Conservation (phyloP, 2,888 invertebrate genomes). For the Perdita meconis region DNA sequence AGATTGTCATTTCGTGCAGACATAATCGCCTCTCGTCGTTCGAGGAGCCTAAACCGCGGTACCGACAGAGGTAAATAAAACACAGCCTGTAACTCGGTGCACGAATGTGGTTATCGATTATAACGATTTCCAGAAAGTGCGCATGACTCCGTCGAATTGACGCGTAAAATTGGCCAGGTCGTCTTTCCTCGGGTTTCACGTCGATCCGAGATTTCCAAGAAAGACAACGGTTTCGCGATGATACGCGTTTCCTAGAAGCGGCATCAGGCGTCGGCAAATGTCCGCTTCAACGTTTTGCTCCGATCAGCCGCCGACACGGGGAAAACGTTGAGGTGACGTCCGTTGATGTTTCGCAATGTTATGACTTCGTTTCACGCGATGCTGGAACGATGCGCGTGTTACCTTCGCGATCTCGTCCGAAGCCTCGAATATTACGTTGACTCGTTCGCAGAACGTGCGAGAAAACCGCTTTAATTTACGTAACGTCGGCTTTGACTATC, state of each 20-base stretch:
- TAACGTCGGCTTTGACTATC: not conserved
- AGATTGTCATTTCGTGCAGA: too few relatives aligned
- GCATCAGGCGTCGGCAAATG: not conserved
- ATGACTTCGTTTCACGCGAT: not conserved
- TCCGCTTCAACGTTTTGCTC: not conserved
- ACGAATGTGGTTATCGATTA: constrained; percentile 74
- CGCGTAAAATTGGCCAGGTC: constrained; percentile 19
- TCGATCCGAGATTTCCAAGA: not conserved
- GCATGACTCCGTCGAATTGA: constrained; percentile 70
- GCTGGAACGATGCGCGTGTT: too few relatives aligned
- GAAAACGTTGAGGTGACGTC: constrained; percentile 4
- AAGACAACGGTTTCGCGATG: not conserved
- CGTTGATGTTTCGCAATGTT: constrained; percentile 31
- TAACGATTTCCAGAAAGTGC: constrained; percentile 76
- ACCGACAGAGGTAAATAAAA: constrained; percentile 66
- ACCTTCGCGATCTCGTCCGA: not conserved
- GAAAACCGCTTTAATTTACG: not conserved
- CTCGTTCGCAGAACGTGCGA: too few relatives aligned
- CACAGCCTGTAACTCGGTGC: constrained; percentile 34
- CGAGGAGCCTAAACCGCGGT: constrained; percentile 4
- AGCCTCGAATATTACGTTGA: too few relatives aligned
- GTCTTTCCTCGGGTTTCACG: not conserved
- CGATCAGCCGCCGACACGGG: not conserved
- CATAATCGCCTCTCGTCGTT: not conserved
- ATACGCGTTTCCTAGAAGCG: not conserved